These are phyloP conservation scores for Augiades crinisus DNA, from an alignment of 2,888 invertebrate species.

Conservation along the genomic window DNA sequence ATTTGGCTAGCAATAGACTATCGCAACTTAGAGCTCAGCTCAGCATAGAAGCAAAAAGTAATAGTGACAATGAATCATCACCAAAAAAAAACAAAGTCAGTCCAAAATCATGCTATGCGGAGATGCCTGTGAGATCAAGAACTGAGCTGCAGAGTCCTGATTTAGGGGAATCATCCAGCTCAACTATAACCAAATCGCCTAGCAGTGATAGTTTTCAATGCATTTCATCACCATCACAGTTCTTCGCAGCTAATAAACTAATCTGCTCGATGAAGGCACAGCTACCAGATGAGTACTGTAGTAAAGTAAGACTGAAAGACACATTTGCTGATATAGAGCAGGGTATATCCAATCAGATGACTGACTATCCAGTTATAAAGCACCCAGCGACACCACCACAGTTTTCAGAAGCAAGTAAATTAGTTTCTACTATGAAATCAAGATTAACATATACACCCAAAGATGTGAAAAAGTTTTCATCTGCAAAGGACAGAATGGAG, in stretches of 20 bases:
- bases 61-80: conserved; percentile 26
- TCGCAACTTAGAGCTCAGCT: conserved; percentile 51
- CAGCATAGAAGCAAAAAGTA: conserved; percentile 44
- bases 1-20: conserved; percentile 55
- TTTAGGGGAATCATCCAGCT: conserved; percentile 47
- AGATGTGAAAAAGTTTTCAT: conserved; percentile 40
- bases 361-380: conserved; percentile 66
- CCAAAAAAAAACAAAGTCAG: conserved; percentile 19
- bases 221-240: conserved; percentile 66
- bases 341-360: conserved; percentile 66
- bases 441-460: conserved; percentile 56
- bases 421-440: conserved; percentile 71
- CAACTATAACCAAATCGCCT: conserved; percentile 51
- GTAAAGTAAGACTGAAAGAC: conserved; percentile 59
- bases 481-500: conserved; percentile 59
- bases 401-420: conserved; percentile 70
- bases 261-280: conserved; percentile 74
- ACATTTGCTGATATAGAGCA: conserved; percentile 72
- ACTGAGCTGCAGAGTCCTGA: conserved; percentile 43
- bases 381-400: conserved; percentile 73
- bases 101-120: neutral
- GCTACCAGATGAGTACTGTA: conserved; percentile 60
- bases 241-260: conserved; percentile 71
- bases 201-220: conserved; percentile 62
- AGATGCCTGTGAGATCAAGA: conserved; percentile 33